Conservation (phyloP, 2,888 invertebrate species). For the Taphrorychus bicolor region DNA sequence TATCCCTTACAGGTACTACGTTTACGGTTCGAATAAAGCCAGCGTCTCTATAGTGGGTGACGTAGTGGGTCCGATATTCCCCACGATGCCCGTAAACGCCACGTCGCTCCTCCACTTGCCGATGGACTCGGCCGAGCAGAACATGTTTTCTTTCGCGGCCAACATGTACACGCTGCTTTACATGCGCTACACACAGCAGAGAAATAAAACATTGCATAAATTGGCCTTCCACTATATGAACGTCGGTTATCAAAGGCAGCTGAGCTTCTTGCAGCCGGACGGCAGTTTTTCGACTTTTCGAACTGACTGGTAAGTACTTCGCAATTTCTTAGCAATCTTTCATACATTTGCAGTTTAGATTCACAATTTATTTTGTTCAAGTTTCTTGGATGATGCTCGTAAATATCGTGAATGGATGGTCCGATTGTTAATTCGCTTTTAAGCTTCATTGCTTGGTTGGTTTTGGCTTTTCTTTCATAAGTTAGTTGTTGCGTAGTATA, state of each 20-base stretch:
- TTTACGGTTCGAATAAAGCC: slow-evolving; percentile 91
- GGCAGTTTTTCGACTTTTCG: slow-evolving; percentile 92
- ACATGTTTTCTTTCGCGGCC: slow-evolving; percentile 95
- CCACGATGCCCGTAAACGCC: slow-evolving; percentile 90
- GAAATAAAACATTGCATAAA: slow-evolving; percentile 77
- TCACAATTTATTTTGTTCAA: not conserved
- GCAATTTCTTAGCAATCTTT: not conserved
- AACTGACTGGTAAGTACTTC: slow-evolving; percentile 80
- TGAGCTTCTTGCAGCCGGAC: slow-evolving; percentile 89
- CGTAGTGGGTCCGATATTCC: slow-evolving; percentile 92
- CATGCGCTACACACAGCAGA: slow-evolving; percentile 81
- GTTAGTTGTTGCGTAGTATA: too few relatives aligned
- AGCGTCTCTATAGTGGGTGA: slow-evolving; percentile 86
- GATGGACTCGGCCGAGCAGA: slow-evolving; percentile 94
- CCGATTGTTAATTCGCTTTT: too few relatives aligned
- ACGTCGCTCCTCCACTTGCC: slow-evolving; percentile 80
- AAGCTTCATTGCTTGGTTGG: too few relatives aligned
- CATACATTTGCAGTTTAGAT: not conserved
- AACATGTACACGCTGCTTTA: slow-evolving; percentile 91
- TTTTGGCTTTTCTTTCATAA: too few relatives aligned
- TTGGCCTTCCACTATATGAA: slow-evolving; percentile 89
- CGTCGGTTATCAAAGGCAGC: slow-evolving; percentile 85
- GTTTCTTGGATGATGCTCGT: too few relatives aligned
- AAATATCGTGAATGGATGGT: too few relatives aligned
- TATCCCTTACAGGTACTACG: slow-evolving; percentile 78